Conservation (phyloP, 2,888 invertebrate genomes). For the Heteromyza rotundicornis region DNA sequence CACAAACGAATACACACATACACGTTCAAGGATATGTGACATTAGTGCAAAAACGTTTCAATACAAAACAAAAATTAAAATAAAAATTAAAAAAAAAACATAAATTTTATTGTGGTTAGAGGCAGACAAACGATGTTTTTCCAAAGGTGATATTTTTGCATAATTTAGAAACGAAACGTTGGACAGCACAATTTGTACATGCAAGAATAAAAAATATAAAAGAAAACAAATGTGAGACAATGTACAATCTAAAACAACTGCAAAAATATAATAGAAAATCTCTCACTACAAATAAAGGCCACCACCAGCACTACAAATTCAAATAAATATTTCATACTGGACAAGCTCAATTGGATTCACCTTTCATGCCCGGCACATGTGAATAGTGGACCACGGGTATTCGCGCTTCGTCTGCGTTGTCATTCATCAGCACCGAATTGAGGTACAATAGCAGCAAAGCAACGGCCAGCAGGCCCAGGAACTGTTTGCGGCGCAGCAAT, state of each 20-base stretch:
- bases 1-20: too few species aligned
- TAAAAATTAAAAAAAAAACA: background rate
- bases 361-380: conserved; percentile 58
- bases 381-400: conserved; percentile 54
- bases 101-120: background rate
- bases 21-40: background rate
- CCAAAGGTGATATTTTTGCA: background rate
- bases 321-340: too few species aligned
- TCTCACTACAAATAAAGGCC: too few species aligned
- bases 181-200: background rate
- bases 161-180: background rate
- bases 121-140: background rate
- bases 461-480: conserved; percentile 35
- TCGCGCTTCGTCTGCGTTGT: conserved; percentile 40
- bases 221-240: background rate
- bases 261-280: too few species aligned
- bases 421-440: conserved; percentile 40
- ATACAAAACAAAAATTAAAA: background rate
- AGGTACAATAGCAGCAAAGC: conserved; percentile 45
- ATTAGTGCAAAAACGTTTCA: too few species aligned
- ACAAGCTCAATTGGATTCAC: too few species aligned
- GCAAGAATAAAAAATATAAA: conserved; percentile 7
- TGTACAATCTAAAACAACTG: background rate
- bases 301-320: too few species aligned
- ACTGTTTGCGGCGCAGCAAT: conserved; percentile 42